phyloP scores from a whole-genome alignment of 1,140 invertebrate genomes.

The Danaus plexippus region DNA sequence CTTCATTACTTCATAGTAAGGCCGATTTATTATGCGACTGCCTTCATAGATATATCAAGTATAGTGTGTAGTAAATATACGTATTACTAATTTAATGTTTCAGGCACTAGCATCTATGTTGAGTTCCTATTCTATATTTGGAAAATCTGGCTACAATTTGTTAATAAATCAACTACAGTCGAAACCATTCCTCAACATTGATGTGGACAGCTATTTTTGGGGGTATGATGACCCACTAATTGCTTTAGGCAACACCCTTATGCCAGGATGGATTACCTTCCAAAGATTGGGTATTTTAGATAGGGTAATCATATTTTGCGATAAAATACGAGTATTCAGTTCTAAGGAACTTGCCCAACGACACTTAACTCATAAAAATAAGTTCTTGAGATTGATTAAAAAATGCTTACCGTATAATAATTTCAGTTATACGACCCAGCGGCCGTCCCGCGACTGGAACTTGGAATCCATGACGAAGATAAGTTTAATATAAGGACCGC shows the following conservation, averaged over 20 bases:
- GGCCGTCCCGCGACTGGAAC: constrained; percentile 28
- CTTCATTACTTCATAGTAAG: too few species aligned
- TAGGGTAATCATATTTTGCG: constrained; percentile 68
- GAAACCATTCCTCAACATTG: constrained; percentile 77
- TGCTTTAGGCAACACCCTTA: constrained; percentile 75
- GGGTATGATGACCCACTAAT: constrained; percentile 87
- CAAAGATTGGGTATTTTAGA: constrained; percentile 81
- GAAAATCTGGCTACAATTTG: constrained; percentile 75
- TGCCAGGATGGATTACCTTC: constrained; percentile 82
- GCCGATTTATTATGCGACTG: too few species aligned
- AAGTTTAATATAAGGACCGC: constrained; percentile 54
- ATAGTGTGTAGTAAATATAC: too few species aligned
- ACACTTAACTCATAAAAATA: not conserved
- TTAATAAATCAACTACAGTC: constrained; percentile 74
- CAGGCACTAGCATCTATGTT: constrained; percentile 75
- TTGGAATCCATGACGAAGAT: constrained; percentile 23
- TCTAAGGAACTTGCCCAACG: not conserved
- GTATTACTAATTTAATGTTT: constrained; percentile 23
- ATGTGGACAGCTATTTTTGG: constrained; percentile 84
- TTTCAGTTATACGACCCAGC: constrained; percentile 47
- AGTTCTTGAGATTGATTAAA: not conserved
- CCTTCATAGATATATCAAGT: too few species aligned
- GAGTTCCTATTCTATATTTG: constrained; percentile 66
- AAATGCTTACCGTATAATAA: not conserved
- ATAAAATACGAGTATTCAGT: constrained; percentile 43